Evolutionary conservation across 2,797 vertebrate species (phyloP), one percentile per base, ranked within the genome.

Genomic region (Oceanodroma leucorhoa): DNA sequence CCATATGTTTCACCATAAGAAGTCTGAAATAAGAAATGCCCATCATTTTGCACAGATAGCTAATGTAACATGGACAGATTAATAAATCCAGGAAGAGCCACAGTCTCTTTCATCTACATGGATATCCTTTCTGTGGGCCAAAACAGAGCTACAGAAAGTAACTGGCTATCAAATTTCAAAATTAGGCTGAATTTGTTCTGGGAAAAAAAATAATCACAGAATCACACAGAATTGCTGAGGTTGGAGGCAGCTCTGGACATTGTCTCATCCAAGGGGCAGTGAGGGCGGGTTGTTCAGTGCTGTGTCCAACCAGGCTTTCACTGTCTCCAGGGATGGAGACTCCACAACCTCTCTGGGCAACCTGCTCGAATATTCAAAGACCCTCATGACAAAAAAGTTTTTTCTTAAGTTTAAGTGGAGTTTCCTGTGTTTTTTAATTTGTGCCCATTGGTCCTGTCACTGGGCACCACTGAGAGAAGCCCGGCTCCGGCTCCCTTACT

Each of bases 1-100:
- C 88, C 94, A 66, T 55, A 38, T 61, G 91, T 60, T 93, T 78
- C 71, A 78, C n/a, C 34, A 11, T 18, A 41, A 79, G 67, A 45
- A 60, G 22, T 16, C 19, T 69, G 57, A 32, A 70, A 82, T 64
- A 86, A 82, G 85, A 69, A 78, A 60, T 45, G 43, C 6, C 80
- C n/a, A n/a, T 72, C 46, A n/a, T 73, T 81, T 77, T 65, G 51
- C 41, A 53, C 27, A 51, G 43, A 34, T 5, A 82, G 51, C 30
- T 75, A 16, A 30, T 45, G 36, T 30, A 32, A 69, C 73, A 65
- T 29, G 41, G 62, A 34, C 66, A 89, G 41, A 55, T 62, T 57
- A 55, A 70, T 92, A 90, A 76, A 71, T 30, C 41, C 78, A 71
- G 78, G 38, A 85, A 65, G 77, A 66, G 38, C 14, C 41, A 41